Conservation (phyloP, 2,797 vertebrate species). For the Micrastur ruficollis region DNA sequence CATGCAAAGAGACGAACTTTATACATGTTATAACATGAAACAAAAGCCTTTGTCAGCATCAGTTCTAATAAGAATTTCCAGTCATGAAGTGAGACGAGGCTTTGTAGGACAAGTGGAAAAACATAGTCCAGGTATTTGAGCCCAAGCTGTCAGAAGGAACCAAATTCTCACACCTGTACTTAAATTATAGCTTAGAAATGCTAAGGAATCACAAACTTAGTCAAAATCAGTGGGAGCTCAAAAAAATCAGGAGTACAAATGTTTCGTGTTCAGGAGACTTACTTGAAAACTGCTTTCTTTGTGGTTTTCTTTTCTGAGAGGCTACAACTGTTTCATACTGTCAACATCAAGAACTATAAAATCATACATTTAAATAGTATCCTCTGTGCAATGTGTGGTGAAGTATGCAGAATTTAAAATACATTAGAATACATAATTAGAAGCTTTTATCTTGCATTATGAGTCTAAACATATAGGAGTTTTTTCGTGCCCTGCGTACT, state of each 20-base stretch:
- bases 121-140: not conserved
- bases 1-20: not conserved
- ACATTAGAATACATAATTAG: not conserved
- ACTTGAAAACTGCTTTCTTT: not conserved
- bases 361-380: not conserved
- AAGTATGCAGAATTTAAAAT: not conserved
- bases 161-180: not conserved
- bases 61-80: not conserved
- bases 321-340: not conserved
- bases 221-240: not conserved
- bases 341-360: not conserved
- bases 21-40: not conserved
- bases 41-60: not conserved
- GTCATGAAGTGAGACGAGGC: not conserved
- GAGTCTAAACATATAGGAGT: not conserved
- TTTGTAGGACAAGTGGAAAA: not conserved
- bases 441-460: not conserved
- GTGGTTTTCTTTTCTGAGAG: not conserved
- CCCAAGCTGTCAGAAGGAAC: not conserved
- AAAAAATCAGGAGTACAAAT: not conserved
- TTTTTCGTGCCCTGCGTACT: not conserved
- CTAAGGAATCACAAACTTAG: not conserved
- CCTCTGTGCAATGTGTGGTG: not conserved
- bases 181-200: not conserved
- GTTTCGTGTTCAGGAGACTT: not conserved